These are phyloP conservation scores for Apis cerana DNA, from an alignment of 1,140 invertebrate genomes.

Conservation along the genomic window DNA sequence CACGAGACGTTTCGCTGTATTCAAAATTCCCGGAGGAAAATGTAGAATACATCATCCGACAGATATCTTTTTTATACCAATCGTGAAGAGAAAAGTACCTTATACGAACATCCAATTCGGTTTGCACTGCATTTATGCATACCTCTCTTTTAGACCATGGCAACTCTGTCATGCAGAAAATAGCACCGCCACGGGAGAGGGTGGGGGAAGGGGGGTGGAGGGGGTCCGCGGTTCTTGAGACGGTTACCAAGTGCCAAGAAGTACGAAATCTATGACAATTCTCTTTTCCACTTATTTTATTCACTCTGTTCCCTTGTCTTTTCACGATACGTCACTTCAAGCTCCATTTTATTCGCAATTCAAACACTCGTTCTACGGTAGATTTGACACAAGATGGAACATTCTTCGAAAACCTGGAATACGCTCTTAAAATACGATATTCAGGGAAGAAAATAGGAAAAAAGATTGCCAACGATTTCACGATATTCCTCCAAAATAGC, in stretches of 20 bases:
- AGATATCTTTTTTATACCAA: background rate
- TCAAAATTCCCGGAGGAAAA: background rate
- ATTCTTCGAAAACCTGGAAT: background rate
- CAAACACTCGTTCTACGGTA: conserved; percentile 16
- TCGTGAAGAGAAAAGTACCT: conserved; percentile 27
- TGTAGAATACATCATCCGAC: background rate
- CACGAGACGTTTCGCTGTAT: background rate
- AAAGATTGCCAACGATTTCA: background rate
- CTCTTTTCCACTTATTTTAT: conserved; percentile 26
- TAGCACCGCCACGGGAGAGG: background rate
- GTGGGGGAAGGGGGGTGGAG: no score
- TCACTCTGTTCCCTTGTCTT: conserved; percentile 10
- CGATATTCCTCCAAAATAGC: background rate
- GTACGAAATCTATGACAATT: conserved; percentile 50
- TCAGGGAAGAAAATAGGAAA: background rate
- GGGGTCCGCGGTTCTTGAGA: conserved; percentile 31
- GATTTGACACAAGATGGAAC: background rate
- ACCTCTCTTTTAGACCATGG: background rate
- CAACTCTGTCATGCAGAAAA: conserved; percentile 16
- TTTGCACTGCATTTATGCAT: conserved; percentile 38
- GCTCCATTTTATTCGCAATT: conserved; percentile 9
- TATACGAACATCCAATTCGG: conserved; percentile 26
- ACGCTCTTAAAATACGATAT: background rate
- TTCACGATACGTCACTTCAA: background rate
- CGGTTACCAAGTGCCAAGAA: conserved; percentile 44